A percentile compares a stretch with the other conserved stretches of the same genome.
These are phyloP conservation scores for Drosophila obscura DNA, from an alignment of 1,140 invertebrate genomes.

Conservation along the genomic window DNA sequence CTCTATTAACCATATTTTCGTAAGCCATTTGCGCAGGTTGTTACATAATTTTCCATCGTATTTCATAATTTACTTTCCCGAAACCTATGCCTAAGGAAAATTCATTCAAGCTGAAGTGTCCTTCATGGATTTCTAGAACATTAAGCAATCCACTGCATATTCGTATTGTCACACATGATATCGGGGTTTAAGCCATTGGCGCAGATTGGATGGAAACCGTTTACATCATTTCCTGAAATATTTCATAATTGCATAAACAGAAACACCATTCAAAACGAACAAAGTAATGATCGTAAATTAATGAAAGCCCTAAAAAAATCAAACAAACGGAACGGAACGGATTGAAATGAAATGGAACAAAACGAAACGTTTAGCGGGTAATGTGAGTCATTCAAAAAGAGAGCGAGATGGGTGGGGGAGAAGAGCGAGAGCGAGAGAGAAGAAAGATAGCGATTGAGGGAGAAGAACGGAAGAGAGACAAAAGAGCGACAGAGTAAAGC, in stretches of 20 bases:
- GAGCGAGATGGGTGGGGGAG: neutral
- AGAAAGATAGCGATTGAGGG: neutral
- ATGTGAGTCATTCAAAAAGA: constrained; percentile 36
- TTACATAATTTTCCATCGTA: too few relatives aligned
- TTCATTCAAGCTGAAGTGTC: neutral
- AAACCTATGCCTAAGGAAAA: too few relatives aligned
- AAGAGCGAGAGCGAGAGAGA: neutral
- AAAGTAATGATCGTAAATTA: constrained; percentile 56
- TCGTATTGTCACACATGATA: constrained; percentile 12
- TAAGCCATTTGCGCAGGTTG: neutral
- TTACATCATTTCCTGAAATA: constrained; percentile 31
- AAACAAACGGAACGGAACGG: constrained; percentile 30
- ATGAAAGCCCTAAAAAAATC: constrained; percentile 41
- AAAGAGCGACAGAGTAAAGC: constrained; percentile 15
- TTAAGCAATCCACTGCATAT: constrained; percentile 17
- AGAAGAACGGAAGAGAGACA: neutral
- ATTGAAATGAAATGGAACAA: constrained; percentile 37
- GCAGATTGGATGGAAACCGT: constrained; percentile 2
- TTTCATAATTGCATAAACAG: constrained; percentile 67
- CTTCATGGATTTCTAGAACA: constrained; percentile 2
- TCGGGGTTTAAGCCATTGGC: constrained; percentile 12
- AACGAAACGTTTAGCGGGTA: constrained; percentile 41
- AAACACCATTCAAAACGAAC: constrained; percentile 40
- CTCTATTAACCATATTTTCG: too few relatives aligned
- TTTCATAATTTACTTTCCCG: too few relatives aligned